A percentile compares a stretch with the other conserved stretches of the same genome.
These are phyloP conservation scores for Drosophila siamana DNA, from an alignment of 2,888 invertebrate genomes.

Conservation along the genomic window DNA sequence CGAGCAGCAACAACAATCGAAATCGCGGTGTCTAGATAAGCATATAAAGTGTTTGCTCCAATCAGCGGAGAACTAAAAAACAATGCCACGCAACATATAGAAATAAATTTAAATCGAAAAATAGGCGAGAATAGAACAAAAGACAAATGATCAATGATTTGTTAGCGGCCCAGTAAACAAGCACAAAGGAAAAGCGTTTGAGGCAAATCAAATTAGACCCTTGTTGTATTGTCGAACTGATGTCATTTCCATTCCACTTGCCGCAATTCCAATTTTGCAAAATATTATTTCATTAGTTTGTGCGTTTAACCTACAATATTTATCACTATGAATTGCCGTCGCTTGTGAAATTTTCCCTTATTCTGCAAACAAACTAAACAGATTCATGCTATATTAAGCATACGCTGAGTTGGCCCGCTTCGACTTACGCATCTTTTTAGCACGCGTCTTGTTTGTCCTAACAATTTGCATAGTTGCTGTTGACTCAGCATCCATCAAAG, in stretches of 20 bases:
- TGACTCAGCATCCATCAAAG: slow-evolving; percentile 27
- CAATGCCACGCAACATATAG: slow-evolving; percentile 22
- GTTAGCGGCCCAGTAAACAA: slow-evolving; percentile 48
- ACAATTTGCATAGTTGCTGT: slow-evolving; percentile 40
- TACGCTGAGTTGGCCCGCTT: slow-evolving; percentile 16
- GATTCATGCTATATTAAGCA: slow-evolving; percentile 31
- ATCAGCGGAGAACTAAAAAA: slow-evolving; percentile 46
- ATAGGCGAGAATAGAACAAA: slow-evolving; percentile 24
- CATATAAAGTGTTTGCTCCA: slow-evolving; percentile 51
- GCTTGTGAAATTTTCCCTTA: slow-evolving; percentile 40
- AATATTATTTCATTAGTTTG: slow-evolving; percentile 35
- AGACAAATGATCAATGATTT: slow-evolving; percentile 36
- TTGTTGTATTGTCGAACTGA: slow-evolving; percentile 39
- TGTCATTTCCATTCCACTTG: slow-evolving; percentile 47
- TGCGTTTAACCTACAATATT: neutral
- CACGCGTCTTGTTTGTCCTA: slow-evolving; percentile 28
- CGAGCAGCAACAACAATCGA: slow-evolving; percentile 27
- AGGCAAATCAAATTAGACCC: slow-evolving; percentile 38
- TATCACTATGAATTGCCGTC: slow-evolving; percentile 8
- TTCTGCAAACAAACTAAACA: slow-evolving; percentile 6
- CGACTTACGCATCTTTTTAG: slow-evolving; percentile 44
- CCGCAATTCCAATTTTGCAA: neutral
- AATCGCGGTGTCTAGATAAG: slow-evolving; percentile 60
- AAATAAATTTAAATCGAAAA: slow-evolving; percentile 38
- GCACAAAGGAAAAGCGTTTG: slow-evolving; percentile 29